phyloP scores from a whole-genome alignment of 1,140 invertebrate species.

The Drosophila lowei region DNA sequence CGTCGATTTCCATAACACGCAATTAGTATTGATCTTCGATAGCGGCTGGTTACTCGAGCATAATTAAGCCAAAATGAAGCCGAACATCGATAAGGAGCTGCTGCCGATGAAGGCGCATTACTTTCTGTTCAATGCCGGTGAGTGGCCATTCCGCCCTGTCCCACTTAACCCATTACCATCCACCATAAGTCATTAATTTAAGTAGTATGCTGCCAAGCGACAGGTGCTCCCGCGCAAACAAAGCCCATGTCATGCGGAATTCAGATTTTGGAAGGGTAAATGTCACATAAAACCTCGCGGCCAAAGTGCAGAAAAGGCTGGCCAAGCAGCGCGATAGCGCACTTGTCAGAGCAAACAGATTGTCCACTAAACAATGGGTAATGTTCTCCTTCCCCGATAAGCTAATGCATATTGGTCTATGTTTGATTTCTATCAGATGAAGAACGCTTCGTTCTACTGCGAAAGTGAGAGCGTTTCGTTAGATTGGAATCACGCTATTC shows the following conservation, averaged over 20 bases:
- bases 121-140: conserved; percentile 95
- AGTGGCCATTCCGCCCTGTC: conserved; percentile 42
- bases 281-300: conserved; percentile 2
- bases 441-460: too few relatives aligned
- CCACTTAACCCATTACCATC: neutral
- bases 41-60: conserved; percentile 7
- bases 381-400: conserved; percentile 10
- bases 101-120: conserved; percentile 94
- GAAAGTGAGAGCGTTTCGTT: too few relatives aligned
- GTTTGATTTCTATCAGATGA: conserved; percentile 9
- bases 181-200: conserved; percentile 29
- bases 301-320: conserved; percentile 32
- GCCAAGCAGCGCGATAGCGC: neutral
- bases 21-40: conserved; percentile 34
- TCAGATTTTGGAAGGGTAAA: conserved; percentile 4
- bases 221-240: neutral
- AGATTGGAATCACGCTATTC: too few relatives aligned
- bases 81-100: conserved; percentile 88
- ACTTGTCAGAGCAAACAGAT: neutral
- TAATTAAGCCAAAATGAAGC: conserved; percentile 58
- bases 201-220: conserved; percentile 14
- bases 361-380: conserved; percentile 14
- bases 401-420: conserved; percentile 15
- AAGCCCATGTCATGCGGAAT: conserved; percentile 1
- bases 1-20: neutral